Percentiles rank a stretch among this genome's conserved stretches.
These are phyloP conservation scores for Lates calcarifer DNA, from an alignment of 2,113 vertebrate genomes.

Conservation along the genomic window DNA sequence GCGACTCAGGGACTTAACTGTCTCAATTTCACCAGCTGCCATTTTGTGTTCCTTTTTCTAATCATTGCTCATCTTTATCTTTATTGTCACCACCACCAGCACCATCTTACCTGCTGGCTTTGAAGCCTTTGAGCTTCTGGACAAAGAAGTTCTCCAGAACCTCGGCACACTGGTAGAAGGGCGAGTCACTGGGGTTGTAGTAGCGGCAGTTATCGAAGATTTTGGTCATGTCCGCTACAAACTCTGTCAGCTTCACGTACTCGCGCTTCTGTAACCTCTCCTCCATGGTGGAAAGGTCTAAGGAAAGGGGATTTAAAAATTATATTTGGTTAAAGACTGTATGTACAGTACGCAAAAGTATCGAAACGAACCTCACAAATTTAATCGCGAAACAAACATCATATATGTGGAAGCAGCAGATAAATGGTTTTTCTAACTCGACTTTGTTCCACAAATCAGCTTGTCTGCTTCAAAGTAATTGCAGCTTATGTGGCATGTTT, in stretches of 20 bases:
- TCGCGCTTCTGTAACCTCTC: constrained; percentile 94
- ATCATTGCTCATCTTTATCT: background rate
- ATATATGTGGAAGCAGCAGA: constrained; percentile 16
- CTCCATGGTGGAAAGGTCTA: constrained; percentile 98
- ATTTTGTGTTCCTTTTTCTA: constrained; percentile 5
- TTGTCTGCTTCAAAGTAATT: constrained; percentile 54
- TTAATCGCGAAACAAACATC: constrained; percentile 4
- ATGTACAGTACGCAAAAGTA: background rate
- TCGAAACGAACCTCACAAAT: background rate
- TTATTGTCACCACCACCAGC: constrained; percentile 55
- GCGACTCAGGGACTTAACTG: background rate
- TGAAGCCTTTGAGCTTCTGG: constrained; percentile 99
- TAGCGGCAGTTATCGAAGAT: constrained; percentile 99
- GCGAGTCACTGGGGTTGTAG: constrained; percentile 99
- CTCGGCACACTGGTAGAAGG: constrained; percentile 99
- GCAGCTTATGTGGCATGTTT: constrained; percentile 56
- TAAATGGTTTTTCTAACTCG: constrained; percentile 35
- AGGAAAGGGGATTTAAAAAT: background rate
- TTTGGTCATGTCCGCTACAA: constrained; percentile 99
- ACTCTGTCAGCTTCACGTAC: constrained; percentile 98
- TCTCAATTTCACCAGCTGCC: background rate
- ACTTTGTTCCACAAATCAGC: constrained; percentile 41
- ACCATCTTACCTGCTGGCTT: constrained; percentile 96
- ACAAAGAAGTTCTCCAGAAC: constrained; percentile 99
- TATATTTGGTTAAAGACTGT: background rate